Percentiles rank a stretch among this genome's conserved stretches.
Evolutionary conservation across 2,113 vertebrate species (phyloP).

Genomic region (Atrichornis clamosus): DNA sequence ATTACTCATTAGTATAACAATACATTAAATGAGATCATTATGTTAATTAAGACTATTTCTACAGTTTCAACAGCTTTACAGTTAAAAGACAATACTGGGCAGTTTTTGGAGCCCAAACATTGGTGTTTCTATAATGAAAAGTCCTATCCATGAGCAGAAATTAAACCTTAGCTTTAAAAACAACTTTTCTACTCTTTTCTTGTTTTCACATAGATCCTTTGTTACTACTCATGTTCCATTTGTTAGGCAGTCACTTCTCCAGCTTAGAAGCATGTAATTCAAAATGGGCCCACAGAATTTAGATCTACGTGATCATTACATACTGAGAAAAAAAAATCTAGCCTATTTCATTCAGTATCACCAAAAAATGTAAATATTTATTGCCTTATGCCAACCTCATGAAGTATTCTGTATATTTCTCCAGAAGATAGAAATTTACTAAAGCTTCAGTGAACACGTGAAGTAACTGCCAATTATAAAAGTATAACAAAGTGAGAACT

Average conservation of each 20-base stretch:
- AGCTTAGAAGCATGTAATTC: background rate
- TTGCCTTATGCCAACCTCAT: background rate
- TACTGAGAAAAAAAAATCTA: fast-evolving
- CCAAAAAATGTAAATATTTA: background rate
- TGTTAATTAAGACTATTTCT: background rate
- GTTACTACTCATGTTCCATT: background rate
- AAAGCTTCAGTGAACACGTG: background rate
- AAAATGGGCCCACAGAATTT: background rate
- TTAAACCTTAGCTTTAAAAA: background rate
- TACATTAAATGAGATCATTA: background rate
- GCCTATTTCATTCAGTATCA: background rate
- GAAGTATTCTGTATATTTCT: background rate
- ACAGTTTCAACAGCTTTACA: background rate
- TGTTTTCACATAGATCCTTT: background rate
- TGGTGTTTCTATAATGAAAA: background rate
- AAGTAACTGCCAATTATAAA: background rate
- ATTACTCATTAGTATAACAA: constrained; percentile 12
- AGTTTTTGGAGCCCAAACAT: background rate
- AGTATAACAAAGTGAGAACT: background rate
- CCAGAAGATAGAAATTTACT: background rate
- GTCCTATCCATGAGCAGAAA: background rate
- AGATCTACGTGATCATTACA: background rate
- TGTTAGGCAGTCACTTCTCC: background rate
- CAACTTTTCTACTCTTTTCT: background rate
- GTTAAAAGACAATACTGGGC: background rate